phyloP scores from a whole-genome alignment of 2,113 vertebrate genomes.

The Mixornis gularis region DNA sequence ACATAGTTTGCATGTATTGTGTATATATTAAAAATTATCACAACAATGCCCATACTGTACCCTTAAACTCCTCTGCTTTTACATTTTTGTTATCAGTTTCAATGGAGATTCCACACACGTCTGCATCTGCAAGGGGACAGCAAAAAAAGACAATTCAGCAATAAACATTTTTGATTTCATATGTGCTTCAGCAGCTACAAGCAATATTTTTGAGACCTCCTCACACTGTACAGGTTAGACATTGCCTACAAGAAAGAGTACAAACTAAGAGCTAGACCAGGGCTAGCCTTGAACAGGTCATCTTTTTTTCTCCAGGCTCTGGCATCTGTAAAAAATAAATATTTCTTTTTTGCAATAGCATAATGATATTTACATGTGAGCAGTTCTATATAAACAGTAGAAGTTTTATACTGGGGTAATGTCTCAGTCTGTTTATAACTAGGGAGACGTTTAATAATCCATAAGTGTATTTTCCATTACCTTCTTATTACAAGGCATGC shows the following conservation, averaged over 20 bases:
- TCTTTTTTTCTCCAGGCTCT: not conserved
- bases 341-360: not conserved
- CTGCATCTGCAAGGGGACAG: constrained; percentile 62
- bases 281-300: not conserved
- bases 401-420: not conserved
- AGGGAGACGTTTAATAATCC: not conserved
- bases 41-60: constrained; percentile 54
- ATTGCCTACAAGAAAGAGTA: not conserved
- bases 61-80: constrained; percentile 73
- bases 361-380: not conserved
- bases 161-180: not conserved
- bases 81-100: constrained; percentile 63
- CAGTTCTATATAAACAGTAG: not conserved
- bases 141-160: constrained; percentile 30
- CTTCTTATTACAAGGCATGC: not conserved
- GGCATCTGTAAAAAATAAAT: not conserved
- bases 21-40: not conserved
- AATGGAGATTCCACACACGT: constrained; percentile 62
- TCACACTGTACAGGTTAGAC: not conserved
- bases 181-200: not conserved
- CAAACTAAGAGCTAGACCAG: not conserved
- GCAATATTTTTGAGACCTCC: not conserved
- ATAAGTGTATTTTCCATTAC: not conserved
- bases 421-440: not conserved
- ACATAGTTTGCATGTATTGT: not conserved